A percentile compares a stretch with the other conserved stretches of the same genome.
Conservation (phyloP, 2,113 vertebrate species). For the Nothobranchius kuhntae region DNA sequence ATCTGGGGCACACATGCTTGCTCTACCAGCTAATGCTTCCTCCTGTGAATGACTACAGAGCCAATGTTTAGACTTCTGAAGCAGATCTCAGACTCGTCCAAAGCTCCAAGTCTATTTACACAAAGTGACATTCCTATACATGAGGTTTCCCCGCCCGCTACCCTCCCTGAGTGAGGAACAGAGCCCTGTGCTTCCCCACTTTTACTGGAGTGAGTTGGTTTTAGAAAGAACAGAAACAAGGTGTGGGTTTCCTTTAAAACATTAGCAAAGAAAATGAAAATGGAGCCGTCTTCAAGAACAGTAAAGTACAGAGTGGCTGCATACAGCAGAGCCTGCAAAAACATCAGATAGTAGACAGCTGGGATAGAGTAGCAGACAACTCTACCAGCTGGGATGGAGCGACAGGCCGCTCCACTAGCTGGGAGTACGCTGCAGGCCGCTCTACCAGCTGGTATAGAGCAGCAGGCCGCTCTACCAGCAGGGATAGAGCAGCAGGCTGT, state of each 20-base stretch:
- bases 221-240: neutral
- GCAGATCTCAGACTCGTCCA: constrained; percentile 61
- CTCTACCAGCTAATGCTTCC: constrained; percentile 72
- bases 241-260: too few species aligned
- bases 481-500: too few species aligned
- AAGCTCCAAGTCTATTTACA: constrained; percentile 67
- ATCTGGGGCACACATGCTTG: constrained; percentile 75
- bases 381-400: too few species aligned
- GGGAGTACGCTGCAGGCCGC: too few species aligned
- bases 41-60: constrained; percentile 57
- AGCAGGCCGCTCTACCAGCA: too few species aligned
- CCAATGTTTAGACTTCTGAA: constrained; percentile 67
- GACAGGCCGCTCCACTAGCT: too few species aligned
- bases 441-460: too few species aligned
- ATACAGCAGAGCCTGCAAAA: too few species aligned
- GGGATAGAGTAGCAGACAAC: too few species aligned
- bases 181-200: constrained; percentile 24
- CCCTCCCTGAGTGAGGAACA: constrained; percentile 33
- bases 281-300: neutral
- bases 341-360: too few species aligned
- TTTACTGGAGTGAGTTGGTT: constrained; percentile 7
- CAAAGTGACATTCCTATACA: constrained; percentile 68
- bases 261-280: neutral
- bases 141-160: constrained; percentile 41
- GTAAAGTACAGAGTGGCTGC: too few species aligned